phyloP scores from a whole-genome alignment of 2,113 vertebrate genomes.

The Pomatostomus ruficeps region DNA sequence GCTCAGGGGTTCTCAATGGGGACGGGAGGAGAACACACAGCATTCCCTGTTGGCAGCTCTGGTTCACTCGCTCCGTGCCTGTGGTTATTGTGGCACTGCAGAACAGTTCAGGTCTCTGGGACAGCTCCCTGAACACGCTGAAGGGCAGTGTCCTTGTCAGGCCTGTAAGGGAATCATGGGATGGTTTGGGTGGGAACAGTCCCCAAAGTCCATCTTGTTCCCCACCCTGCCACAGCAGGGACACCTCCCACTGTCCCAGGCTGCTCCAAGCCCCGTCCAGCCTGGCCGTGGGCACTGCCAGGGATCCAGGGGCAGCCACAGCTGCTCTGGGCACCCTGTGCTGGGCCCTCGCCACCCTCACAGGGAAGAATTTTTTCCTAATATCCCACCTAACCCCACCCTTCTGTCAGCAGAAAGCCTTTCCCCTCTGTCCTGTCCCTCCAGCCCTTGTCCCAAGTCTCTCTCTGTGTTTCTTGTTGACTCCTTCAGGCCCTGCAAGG shows the following conservation, averaged over 20 bases:
- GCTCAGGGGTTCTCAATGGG: not conserved
- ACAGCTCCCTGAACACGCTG: not conserved
- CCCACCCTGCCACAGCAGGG: not conserved
- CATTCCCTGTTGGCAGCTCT: fast-evolving
- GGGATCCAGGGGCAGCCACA: not conserved
- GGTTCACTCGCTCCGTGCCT: not conserved
- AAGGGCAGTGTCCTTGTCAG: not conserved
- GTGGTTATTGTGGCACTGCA: not conserved
- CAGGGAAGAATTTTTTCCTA: not conserved
- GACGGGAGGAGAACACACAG: not conserved
- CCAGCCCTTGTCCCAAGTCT: not conserved
- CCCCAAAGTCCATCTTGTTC: not conserved
- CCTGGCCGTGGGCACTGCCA: not conserved
- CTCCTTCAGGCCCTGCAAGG: not conserved
- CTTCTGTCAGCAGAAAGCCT: not conserved
- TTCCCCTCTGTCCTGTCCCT: not conserved
- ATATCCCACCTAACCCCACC: not conserved
- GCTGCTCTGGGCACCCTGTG: not conserved
- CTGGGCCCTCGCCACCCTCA: not conserved
- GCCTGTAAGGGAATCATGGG: not conserved
- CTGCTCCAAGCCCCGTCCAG: not conserved
- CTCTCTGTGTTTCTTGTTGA: not conserved
- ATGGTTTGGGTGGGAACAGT: too few relatives aligned
- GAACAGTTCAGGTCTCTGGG: not conserved
- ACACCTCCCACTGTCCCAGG: not conserved